Evolutionary conservation across 2,888 invertebrate genomes (phyloP).

Genomic region (Philhelius pedissequus): DNA sequence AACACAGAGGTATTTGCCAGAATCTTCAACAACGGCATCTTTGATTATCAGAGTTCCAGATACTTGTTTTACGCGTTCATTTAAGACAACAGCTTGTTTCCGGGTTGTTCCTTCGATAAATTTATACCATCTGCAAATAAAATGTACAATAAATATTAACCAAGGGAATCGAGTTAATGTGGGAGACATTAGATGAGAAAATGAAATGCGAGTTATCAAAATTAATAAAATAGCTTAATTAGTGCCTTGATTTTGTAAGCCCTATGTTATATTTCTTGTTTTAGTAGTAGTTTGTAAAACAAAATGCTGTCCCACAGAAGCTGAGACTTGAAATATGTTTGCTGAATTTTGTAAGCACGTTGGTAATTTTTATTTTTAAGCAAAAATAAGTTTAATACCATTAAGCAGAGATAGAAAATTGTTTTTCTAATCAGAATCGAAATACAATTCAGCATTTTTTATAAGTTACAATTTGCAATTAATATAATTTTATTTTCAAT

Average conservation of each 20-base stretch:
- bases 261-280: neutral
- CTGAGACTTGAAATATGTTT: neutral
- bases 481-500: too few relatives aligned
- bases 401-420: neutral
- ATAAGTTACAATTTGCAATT: too few relatives aligned
- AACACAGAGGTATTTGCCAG: conserved; percentile 95
- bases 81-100: conserved; percentile 92
- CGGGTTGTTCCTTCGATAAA: conserved; percentile 92
- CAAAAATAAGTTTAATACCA: neutral
- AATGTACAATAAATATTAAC: neutral
- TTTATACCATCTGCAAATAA: conserved; percentile 93
- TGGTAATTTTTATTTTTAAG: neutral
- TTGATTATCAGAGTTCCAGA: conserved; percentile 96
- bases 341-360: neutral
- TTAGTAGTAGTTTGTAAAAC: neutral
- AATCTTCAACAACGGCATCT: conserved; percentile 94
- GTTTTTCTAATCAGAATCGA: too few relatives aligned
- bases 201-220: conserved; percentile 52
- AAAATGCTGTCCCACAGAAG: neutral
- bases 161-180: neutral
- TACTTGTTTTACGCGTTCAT: conserved; percentile 94
- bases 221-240: conserved; percentile 1
- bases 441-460: too few relatives aligned
- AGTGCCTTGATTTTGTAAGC: conserved; percentile 13
- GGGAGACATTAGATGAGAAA: conserved; percentile 36